A percentile compares a stretch with the other conserved stretches of the same genome.
Conservation (phyloP, 2,113 vertebrate species). For the Hydrochoerus hydrochaeris region DNA sequence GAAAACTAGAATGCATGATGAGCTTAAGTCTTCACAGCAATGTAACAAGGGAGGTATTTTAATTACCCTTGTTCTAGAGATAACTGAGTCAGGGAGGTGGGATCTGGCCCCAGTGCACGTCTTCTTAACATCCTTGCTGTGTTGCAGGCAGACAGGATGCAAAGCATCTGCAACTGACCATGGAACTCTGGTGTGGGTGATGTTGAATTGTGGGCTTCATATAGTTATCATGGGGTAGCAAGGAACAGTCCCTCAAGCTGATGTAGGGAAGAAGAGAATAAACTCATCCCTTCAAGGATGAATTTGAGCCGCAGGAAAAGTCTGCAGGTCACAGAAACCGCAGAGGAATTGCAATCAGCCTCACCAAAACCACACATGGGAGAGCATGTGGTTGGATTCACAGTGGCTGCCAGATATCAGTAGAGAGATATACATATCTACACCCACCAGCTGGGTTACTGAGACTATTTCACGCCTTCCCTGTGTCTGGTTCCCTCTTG, state of each 20-base stretch:
- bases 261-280: not conserved
- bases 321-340: not conserved
- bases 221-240: not conserved
- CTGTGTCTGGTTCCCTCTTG: no score
- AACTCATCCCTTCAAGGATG: not conserved
- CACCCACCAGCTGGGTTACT: rapidly evolving
- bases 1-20: not conserved
- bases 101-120: not conserved
- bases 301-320: not conserved
- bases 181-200: not conserved
- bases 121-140: no score
- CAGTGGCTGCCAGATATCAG: rapidly evolving
- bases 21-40: not conserved
- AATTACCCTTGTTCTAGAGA: not conserved
- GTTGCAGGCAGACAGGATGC: no score
- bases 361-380: rapidly evolving
- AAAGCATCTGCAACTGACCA: rapidly evolving
- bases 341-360: not conserved
- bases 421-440: rapidly evolving
- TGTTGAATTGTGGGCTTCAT: rapidly evolving
- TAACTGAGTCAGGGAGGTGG: not conserved
- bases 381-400: rapidly evolving
- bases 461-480: rapidly evolving
- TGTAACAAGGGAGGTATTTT: not conserved
- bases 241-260: not conserved